Evolutionary conservation across 2,797 vertebrate genomes (phyloP).

Genomic region (Diglossa cyanea): DNA sequence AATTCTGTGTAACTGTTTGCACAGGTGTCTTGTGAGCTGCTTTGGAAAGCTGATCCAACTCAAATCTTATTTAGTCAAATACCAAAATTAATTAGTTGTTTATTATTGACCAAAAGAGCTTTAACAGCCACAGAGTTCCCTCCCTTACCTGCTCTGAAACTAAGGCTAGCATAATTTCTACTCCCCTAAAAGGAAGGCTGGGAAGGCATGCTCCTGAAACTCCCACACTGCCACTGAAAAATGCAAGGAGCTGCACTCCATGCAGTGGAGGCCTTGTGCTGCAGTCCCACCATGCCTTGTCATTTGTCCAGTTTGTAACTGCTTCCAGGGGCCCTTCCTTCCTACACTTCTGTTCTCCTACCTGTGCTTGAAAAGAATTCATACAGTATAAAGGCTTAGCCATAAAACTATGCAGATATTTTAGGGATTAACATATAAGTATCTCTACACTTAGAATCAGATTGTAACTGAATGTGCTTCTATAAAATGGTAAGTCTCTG

Average conservation of each 20-base stretch:
- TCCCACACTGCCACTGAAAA: not conserved
- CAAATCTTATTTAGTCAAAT: not conserved
- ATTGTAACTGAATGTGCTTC: not conserved
- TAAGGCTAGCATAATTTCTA: not conserved
- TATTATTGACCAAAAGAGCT: not conserved
- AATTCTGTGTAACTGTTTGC: not conserved
- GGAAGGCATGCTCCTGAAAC: not conserved
- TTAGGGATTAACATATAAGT: not conserved
- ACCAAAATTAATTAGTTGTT: not conserved
- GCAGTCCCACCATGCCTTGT: too few relatives aligned
- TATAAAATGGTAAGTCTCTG: not conserved
- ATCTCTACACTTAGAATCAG: not conserved
- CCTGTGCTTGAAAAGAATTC: not conserved
- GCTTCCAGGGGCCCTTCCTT: not conserved
- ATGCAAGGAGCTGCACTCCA: fast-evolving
- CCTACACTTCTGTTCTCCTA: not conserved
- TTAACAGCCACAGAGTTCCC: not conserved
- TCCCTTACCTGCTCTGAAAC: not conserved
- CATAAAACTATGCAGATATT: not conserved
- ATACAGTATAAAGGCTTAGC: not conserved
- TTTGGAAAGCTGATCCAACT: not conserved
- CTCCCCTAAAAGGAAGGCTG: not conserved
- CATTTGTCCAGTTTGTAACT: not conserved
- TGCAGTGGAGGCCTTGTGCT: fast-evolving
- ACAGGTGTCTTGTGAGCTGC: not conserved